These are phyloP conservation scores for Formica aserva DNA, from an alignment of 2,888 invertebrate species.

Conservation along the genomic window DNA sequence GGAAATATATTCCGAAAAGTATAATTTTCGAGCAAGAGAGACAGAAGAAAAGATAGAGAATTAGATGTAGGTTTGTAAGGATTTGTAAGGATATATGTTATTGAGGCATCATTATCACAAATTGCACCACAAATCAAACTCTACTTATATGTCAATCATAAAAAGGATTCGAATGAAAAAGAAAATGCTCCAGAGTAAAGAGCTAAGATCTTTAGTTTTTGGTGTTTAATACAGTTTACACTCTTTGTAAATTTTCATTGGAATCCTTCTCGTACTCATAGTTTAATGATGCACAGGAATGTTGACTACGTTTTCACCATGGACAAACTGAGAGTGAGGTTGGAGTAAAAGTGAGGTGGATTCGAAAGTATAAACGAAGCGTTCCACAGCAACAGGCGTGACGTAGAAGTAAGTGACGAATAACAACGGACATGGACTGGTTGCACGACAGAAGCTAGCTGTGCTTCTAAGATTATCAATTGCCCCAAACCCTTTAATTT, in stretches of 20 bases:
- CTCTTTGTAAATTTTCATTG: conserved; percentile 63
- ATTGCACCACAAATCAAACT: conserved; percentile 34
- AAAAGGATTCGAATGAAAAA: conserved; percentile 73
- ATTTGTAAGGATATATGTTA: conserved; percentile 2
- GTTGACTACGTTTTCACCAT: conserved; percentile 84
- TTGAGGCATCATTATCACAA: conserved; percentile 27
- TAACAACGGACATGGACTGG: conserved; percentile 79
- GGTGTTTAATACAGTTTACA: background rate
- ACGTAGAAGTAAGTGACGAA: conserved; percentile 83
- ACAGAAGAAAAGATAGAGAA: background rate
- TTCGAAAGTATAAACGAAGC: conserved; percentile 79
- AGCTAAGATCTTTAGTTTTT: too few species aligned
- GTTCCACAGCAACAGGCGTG: conserved; percentile 80
- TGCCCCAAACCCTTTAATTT: conserved; percentile 70
- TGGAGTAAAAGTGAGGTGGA: conserved; percentile 83
- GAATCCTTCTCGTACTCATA: conserved; percentile 75
- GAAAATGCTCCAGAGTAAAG: background rate
- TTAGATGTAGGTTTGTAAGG: background rate
- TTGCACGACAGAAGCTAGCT: conserved; percentile 80
- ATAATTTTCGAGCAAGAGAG: background rate
- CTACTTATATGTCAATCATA: conserved; percentile 44
- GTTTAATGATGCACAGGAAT: conserved; percentile 83
- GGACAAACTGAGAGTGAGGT: conserved; percentile 84
- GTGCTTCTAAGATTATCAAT: conserved; percentile 75
- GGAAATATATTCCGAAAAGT: background rate